These are phyloP conservation scores for Drosophila baimaii DNA, from an alignment of 1,140 invertebrate genomes.

Conservation along the genomic window DNA sequence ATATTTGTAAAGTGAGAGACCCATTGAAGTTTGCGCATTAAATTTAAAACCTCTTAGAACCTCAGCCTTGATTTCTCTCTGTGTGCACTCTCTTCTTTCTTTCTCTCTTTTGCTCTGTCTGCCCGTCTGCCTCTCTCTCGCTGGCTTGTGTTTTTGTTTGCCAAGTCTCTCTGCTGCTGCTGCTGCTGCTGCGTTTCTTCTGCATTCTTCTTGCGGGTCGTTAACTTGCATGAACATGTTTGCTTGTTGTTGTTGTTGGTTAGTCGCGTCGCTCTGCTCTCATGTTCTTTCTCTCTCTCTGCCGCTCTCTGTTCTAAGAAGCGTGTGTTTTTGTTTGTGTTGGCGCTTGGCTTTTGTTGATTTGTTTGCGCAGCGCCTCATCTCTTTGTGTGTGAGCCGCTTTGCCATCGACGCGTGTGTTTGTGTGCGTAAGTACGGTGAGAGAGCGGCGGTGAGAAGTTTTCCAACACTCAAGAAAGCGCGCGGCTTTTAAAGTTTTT, in stretches of 20 bases:
- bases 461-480: conserved; percentile 58
- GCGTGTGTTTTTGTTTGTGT: conserved; percentile 41
- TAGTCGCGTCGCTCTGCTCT: conserved; percentile 15
- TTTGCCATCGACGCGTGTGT: conserved; percentile 29
- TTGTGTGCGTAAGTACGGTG: conserved; percentile 9
- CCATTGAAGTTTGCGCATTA: no score
- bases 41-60: background rate
- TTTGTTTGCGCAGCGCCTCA: conserved; percentile 44
- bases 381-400: conserved; percentile 50
- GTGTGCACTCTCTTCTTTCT: conserved; percentile 17
- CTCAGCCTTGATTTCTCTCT: background rate
- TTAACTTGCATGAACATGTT: conserved; percentile 76
- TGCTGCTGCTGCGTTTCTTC: conserved; percentile 45
- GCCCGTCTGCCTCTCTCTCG: conserved; percentile 9
- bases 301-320: conserved; percentile 7
- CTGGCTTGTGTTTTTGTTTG: conserved; percentile 49
- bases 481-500: conserved; percentile 47
- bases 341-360: conserved; percentile 51
- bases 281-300: conserved; percentile 18
- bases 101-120: conserved; percentile 12
- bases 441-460: conserved; percentile 11
- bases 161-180: conserved; percentile 50
- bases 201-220: conserved; percentile 74
- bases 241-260: conserved; percentile 40
- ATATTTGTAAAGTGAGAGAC: background rate